Evolutionary conservation across 2,113 vertebrate species (phyloP), one percentile per base, ranked within the genome.

Genomic region (Dissostichus mawsoni): DNA sequence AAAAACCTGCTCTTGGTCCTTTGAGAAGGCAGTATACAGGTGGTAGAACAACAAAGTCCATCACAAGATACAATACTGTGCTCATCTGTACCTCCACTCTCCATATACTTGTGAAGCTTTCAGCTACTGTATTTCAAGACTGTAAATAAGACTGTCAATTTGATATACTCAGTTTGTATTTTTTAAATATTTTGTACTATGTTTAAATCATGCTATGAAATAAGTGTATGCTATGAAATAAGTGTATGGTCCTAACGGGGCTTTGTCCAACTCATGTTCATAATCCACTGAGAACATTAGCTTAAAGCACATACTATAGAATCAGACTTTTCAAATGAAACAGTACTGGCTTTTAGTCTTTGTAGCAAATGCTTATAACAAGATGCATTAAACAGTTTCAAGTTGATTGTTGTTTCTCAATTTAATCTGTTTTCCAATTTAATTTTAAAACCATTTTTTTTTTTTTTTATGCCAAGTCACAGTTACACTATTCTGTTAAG

Each of bases 171-270:
- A 45, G 61, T 92, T 90, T 89, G 86, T 86, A 94, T 88, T 92
- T 90, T 95, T 93, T 94, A 94, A 93, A 93, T 95, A 94, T 92
- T 94, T 94, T 94, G 82, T 94, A 95, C 87, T 59, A 65, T 69
- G 83, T 93, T 93, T 78, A n/a, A 87, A 84, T 86, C 88, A 86
- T 89, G 79, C 69, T 81, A 82, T 81, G 17, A 89, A 75, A 81
- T 74, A 51, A 59, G 56, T 67, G 64, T 73, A 11, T 33, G 50
- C 69, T 81, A 83, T 81, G 17, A 89, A 75, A 81, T 74, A 51
- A 59, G 52, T 67, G 64, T 73, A 11, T 33, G 47, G 73, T 87
- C 87, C 83, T 86, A 62, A 87, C 5, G 61, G 77, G 90, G n/a
- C 83, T 18, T 23, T 57, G 51, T 84, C 4, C 59, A 57, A 64